Evolutionary conservation across 2,888 invertebrate genomes (phyloP).

Genomic region (Osedax fenrisi): DNA sequence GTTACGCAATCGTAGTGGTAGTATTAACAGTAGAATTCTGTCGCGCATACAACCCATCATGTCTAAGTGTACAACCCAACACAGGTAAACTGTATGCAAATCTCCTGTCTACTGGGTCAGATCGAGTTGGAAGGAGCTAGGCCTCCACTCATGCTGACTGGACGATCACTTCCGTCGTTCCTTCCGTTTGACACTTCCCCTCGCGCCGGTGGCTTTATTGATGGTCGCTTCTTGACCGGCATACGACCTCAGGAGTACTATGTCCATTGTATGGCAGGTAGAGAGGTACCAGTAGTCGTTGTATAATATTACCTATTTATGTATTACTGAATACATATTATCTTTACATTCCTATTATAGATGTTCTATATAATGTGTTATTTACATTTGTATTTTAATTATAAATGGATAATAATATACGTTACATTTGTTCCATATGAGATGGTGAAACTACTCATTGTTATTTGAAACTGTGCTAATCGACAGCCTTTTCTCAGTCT

Average conservation of each 20-base stretch:
- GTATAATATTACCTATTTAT: too few relatives aligned
- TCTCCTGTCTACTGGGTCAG: constrained; percentile 90
- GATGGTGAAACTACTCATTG: too few relatives aligned
- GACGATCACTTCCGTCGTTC: constrained; percentile 78
- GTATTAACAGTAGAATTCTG: too few relatives aligned
- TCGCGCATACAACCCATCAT: too few relatives aligned
- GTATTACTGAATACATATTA: neutral
- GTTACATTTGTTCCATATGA: too few relatives aligned
- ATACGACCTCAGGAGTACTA: constrained; percentile 94
- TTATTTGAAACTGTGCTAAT: too few relatives aligned
- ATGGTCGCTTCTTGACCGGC: constrained; percentile 93
- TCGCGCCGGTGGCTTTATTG: constrained; percentile 86
- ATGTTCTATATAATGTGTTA: neutral
- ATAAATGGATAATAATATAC: too few relatives aligned
- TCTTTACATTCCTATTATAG: neutral
- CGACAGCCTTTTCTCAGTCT: too few relatives aligned
- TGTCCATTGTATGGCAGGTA: constrained; percentile 98
- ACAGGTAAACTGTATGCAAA: constrained; percentile 83
- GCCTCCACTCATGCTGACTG: constrained; percentile 85
- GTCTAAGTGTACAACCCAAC: too few relatives aligned
- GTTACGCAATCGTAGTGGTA: too few relatives aligned
- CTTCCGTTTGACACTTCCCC: constrained; percentile 73
- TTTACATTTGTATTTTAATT: too few relatives aligned
- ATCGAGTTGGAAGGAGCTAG: constrained; percentile 95
- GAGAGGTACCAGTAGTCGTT: constrained; percentile 62